Conservation (phyloP, 2,797 vertebrate genomes). For the Aphelocoma californica region DNA sequence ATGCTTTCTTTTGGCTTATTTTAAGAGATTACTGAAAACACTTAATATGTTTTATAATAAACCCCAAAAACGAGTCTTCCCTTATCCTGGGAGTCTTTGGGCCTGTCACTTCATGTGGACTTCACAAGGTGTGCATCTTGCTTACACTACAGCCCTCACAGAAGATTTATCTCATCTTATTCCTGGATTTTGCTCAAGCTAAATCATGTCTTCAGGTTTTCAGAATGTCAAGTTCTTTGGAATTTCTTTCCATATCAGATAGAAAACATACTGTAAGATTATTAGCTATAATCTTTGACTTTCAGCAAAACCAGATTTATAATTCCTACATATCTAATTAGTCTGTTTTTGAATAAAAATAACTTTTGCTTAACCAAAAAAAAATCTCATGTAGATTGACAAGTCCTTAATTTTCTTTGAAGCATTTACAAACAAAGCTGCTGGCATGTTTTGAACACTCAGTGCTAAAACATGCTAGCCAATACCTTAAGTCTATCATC, state of each 20-base stretch:
- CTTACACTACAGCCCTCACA: background rate
- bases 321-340: background rate
- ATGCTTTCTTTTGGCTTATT: background rate
- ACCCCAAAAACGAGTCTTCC: background rate
- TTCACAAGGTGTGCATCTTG: background rate
- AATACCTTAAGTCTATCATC: background rate
- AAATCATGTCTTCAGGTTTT: background rate
- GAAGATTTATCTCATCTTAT: background rate
- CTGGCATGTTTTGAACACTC: background rate
- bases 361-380: background rate
- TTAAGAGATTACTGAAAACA: background rate
- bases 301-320: background rate
- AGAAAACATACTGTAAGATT: background rate
- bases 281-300: background rate
- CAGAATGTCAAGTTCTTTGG: background rate
- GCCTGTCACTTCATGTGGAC: background rate
- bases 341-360: background rate
- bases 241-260: background rate
- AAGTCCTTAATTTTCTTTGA: background rate
- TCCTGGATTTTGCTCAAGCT: background rate
- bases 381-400: background rate
- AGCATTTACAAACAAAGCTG: background rate
- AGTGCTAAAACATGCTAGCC: background rate
- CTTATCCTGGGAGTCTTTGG: background rate
- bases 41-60: background rate